These are phyloP conservation scores for Aspiorhynchus laticeps DNA, from an alignment of 2,113 vertebrate genomes.

Conservation along the genomic window DNA sequence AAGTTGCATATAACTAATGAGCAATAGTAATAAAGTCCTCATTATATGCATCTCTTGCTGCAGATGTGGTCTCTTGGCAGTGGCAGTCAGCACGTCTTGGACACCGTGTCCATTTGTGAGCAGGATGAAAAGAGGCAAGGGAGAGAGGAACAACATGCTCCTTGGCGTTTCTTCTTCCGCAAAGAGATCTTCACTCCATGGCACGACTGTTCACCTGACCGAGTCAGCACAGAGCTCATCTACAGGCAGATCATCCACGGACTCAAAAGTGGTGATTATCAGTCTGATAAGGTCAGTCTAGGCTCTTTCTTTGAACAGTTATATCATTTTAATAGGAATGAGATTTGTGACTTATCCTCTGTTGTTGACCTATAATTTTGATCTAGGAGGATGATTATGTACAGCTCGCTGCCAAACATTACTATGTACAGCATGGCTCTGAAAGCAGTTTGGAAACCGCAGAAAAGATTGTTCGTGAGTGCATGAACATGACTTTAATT, in stretches of 20 bases:
- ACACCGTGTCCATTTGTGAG: slow-evolving; percentile 91
- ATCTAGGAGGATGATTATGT: slow-evolving; percentile 87
- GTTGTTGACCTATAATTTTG: slow-evolving; percentile 9
- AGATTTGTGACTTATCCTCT: neutral
- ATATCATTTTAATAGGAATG: neutral
- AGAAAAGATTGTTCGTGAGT: slow-evolving; percentile 79
- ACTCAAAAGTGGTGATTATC: slow-evolving; percentile 84
- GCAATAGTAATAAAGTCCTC: neutral
- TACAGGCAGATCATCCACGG: slow-evolving; percentile 87
- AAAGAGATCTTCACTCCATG: slow-evolving; percentile 94
- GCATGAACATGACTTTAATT: slow-evolving; percentile 79
- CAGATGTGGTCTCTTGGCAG: slow-evolving; percentile 92
- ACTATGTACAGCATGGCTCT: slow-evolving; percentile 80
- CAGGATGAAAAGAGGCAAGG: slow-evolving; percentile 82
- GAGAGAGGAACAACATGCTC: slow-evolving; percentile 75
- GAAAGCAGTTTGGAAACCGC: slow-evolving; percentile 64
- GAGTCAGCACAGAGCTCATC: slow-evolving; percentile 87
- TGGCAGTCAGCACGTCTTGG: slow-evolving; percentile 81
- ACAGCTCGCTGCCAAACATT: slow-evolving; percentile 83
- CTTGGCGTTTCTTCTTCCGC: slow-evolving; percentile 86
- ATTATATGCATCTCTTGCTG: neutral
- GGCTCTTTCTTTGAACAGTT: neutral
- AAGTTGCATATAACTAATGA: neutral
- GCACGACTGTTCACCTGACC: slow-evolving; percentile 83
- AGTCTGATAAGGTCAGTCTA: slow-evolving; percentile 83